Evolutionary conservation across 2,888 invertebrate species (phyloP).

Genomic region (Nezara viridula): DNA sequence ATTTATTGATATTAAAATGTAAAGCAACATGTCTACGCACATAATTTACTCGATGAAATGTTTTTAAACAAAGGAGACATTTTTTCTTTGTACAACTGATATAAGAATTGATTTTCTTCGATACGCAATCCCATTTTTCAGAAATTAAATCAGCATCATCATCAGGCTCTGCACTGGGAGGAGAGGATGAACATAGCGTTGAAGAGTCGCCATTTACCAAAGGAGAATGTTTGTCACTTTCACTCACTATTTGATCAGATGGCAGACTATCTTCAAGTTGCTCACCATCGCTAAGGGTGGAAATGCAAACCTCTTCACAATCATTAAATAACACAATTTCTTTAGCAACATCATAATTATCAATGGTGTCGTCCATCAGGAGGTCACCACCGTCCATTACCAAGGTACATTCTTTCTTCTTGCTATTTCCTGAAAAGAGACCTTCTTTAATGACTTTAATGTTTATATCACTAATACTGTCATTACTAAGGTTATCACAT

Average conservation of each 20-base stretch:
- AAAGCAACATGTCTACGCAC: slow-evolving; percentile 57
- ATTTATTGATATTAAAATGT: slow-evolving; percentile 57
- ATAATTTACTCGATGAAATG: slow-evolving; percentile 49
- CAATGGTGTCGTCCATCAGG: slow-evolving; percentile 44
- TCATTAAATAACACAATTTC: slow-evolving; percentile 55
- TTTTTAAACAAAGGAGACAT: slow-evolving; percentile 55
- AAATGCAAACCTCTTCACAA: slow-evolving; percentile 53
- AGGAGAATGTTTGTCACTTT: slow-evolving; percentile 35
- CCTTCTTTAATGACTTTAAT: not conserved
- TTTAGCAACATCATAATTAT: slow-evolving; percentile 52
- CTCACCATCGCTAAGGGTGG: slow-evolving; percentile 39
- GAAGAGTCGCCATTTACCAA: slow-evolving; percentile 19
- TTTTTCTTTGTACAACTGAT: slow-evolving; percentile 52
- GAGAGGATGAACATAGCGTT: not conserved
- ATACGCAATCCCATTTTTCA: slow-evolving; percentile 50
- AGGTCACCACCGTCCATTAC: slow-evolving; percentile 16
- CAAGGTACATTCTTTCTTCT: not conserved
- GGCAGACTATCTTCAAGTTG: slow-evolving; percentile 18
- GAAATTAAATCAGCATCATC: slow-evolving; percentile 44
- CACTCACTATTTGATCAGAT: slow-evolving; percentile 3
- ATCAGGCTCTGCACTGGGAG: slow-evolving; percentile 6
- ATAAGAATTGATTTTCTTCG: slow-evolving; percentile 51
- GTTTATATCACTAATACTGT: slow-evolving; percentile 16
- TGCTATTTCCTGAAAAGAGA: not conserved
- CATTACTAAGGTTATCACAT: slow-evolving; percentile 37